Percentiles rank a stretch among this genome's conserved stretches.
phyloP scores from a whole-genome alignment of 92 coral and sea anemone genomes.

The Zoanthus solanderi region DNA sequence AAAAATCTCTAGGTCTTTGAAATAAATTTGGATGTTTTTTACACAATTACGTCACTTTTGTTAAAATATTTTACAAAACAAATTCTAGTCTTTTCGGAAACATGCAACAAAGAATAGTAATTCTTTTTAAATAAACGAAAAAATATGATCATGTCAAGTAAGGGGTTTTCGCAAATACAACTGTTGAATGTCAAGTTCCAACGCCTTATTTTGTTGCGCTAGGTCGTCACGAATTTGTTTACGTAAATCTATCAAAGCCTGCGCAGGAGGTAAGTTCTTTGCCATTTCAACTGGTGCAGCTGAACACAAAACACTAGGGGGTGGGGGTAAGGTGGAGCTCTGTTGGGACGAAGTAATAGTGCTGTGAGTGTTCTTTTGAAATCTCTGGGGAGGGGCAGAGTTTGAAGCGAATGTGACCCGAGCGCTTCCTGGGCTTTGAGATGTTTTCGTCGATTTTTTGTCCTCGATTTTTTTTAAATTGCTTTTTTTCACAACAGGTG shows the following conservation, averaged over 20 bases:
- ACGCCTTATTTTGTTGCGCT: constrained; percentile 79
- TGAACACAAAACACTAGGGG: constrained; percentile 63
- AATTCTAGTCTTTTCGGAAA: too few species aligned
- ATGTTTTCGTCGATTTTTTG: not conserved
- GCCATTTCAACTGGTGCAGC: constrained; percentile 72
- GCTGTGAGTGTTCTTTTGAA: not conserved
- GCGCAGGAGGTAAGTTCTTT: constrained; percentile 76
- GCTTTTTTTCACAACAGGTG: not conserved
- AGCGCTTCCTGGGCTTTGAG: not conserved
- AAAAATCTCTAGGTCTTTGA: too few species aligned
- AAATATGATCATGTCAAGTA: too few species aligned
- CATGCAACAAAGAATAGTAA: too few species aligned
- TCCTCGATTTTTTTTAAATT: constrained; percentile 10
- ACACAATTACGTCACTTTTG: too few species aligned
- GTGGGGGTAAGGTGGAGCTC: constrained; percentile 35
- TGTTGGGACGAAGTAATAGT: constrained; percentile 61
- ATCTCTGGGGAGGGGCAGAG: constrained; percentile 69
- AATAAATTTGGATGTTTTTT: too few species aligned
- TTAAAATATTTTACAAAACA: too few species aligned
- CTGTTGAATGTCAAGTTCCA: constrained; percentile 87
- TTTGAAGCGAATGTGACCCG: constrained; percentile 58
- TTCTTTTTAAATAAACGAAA: too few species aligned
- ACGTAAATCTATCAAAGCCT: constrained; percentile 80
- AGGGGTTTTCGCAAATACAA: constrained; percentile 52
- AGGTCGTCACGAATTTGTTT: constrained; percentile 80